phyloP scores from a whole-genome alignment of 2,113 vertebrate species.

The Acanthisitta chloris region DNA sequence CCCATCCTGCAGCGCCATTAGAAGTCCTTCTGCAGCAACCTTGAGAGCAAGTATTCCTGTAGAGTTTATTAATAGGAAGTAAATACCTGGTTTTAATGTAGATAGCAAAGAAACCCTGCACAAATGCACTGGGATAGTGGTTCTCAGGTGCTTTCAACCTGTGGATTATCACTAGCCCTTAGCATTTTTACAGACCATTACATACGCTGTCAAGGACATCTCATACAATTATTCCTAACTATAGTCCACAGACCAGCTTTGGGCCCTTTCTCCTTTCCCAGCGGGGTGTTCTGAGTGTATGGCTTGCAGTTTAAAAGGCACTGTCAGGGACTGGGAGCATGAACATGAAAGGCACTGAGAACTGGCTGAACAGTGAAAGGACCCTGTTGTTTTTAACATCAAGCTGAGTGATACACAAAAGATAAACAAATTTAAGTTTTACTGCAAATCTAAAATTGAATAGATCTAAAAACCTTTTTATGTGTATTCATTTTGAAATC shows the following conservation, averaged over 20 bases:
- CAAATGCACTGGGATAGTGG: accelerated
- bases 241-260: neutral
- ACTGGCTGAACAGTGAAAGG: neutral
- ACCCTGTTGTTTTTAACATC: neutral
- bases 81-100: neutral
- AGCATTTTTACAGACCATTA: neutral
- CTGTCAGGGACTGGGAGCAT: neutral
- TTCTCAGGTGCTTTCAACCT: neutral
- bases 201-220: neutral
- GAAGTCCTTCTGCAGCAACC: neutral
- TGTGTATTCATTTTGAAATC: neutral
- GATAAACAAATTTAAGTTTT: neutral
- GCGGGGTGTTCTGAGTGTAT: accelerated
- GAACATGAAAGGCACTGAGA: neutral
- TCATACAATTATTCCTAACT: neutral
- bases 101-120: neutral
- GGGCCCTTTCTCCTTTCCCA: neutral
- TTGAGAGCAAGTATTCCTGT: neutral
- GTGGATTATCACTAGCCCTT: neutral
- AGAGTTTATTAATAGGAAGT: neutral
- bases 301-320: neutral
- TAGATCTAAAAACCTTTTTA: neutral
- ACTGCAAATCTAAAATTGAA: neutral
- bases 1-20: neutral
- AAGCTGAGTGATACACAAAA: neutral